Percentiles rank a stretch among this genome's conserved stretches.
Conservation (phyloP, 2,797 vertebrate species). For the Staurois parvus region DNA sequence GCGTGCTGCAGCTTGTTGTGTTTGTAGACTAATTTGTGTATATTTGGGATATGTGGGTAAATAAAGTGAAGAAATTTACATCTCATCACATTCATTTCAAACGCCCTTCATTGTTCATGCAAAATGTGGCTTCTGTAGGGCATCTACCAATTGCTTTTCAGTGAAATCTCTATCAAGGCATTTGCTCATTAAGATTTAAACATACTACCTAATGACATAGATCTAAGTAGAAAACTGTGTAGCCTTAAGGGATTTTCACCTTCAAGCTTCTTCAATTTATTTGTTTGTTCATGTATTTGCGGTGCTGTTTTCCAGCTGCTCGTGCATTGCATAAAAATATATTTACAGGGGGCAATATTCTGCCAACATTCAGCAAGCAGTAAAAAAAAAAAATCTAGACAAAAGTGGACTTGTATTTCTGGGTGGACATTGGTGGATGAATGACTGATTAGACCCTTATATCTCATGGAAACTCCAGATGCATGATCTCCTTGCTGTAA, state of each 20-base stretch:
- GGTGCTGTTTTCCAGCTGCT: not conserved
- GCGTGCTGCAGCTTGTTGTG: not conserved
- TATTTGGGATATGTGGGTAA: not conserved
- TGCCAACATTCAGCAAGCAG: not conserved
- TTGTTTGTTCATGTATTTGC: not conserved
- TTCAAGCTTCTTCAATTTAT: not conserved
- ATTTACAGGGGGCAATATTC: not conserved
- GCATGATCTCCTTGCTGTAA: no score
- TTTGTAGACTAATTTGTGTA: not conserved
- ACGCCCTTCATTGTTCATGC: conserved; percentile 3
- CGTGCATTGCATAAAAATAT: not conserved
- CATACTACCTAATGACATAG: conserved; percentile 11
- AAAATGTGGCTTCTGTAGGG: not conserved
- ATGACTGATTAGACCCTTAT: not conserved
- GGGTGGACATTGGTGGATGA: not conserved
- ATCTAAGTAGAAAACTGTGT: conserved; percentile 9
- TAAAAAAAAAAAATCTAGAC: not conserved
- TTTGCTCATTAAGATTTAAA: conserved; percentile 15
- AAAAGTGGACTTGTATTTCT: not conserved
- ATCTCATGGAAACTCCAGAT: no score
- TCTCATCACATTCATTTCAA: not conserved
- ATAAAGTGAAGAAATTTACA: not conserved
- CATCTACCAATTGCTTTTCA: not conserved
- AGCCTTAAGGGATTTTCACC: not conserved
- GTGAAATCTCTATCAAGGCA: not conserved